Conservation (phyloP, 2,797 vertebrate genomes). For the Lagorchestes hirsutus region DNA sequence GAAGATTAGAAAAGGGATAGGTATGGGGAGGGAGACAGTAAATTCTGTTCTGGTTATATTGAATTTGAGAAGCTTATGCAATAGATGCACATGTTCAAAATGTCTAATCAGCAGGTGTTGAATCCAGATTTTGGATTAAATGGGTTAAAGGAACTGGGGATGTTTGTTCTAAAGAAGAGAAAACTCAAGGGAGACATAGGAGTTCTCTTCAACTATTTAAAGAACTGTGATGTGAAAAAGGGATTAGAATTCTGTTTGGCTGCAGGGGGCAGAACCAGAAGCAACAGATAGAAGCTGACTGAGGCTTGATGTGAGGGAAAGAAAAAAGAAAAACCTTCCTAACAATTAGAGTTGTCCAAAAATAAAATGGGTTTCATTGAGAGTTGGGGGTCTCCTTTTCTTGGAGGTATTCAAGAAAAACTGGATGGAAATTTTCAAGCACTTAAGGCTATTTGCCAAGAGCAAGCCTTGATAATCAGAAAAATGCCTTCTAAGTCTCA, state of each 20-base stretch:
- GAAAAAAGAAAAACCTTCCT: neutral
- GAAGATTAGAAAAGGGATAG: neutral
- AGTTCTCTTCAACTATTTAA: neutral
- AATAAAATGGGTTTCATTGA: neutral
- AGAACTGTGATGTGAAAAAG: neutral
- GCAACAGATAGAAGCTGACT: neutral
- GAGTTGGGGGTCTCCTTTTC: neutral
- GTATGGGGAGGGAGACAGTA: neutral
- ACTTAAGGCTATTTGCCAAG: neutral
- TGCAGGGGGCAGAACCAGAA: neutral
- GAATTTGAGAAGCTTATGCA: neutral
- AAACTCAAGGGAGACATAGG: neutral
- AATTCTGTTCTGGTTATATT: rapidly evolving
- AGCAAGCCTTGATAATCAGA: neutral
- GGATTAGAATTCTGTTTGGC: neutral
- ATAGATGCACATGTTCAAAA: neutral
- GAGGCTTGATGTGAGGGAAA: neutral
- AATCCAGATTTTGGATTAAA: neutral
- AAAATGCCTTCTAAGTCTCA: neutral
- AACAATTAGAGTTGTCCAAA: neutral
- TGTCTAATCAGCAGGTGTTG: neutral
- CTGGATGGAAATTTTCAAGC: neutral
- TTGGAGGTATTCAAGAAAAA: neutral
- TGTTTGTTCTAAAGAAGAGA: neutral
- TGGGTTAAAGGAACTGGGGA: neutral